Evolutionary conservation across 1,140 invertebrate species (phyloP), one percentile per base, ranked within the genome.

Genomic region (Panulirus ornatus): DNA sequence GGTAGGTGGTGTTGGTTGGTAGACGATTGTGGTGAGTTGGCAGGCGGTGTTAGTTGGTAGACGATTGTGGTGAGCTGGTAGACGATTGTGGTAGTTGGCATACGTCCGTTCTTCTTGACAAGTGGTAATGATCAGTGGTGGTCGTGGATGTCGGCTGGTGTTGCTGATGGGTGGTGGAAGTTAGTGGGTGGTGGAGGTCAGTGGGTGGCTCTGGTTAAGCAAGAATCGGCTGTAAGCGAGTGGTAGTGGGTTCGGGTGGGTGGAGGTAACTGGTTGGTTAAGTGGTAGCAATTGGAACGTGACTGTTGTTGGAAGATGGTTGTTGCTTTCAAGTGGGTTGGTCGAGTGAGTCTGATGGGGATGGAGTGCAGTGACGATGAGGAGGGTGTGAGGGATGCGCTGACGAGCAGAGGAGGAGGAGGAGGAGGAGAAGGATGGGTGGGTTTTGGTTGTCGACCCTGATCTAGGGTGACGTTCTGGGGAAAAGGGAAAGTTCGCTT

Each of bases 131-230:
- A n/a, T n/a, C n/a, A n/a, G 63, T 70, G 63, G 22, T 70, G 70
- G 70, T 73, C 19, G 70, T 73, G 8, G 16, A 73, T 8, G 51
- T 58, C 51, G 22, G 51, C 11, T 27, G 27, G 70, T n/a, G n/a
- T n/a, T n/a, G n/a, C n/a, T n/a, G 70, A 73, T 38, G 42, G 70
- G 70, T 73, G 70, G 70, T 73, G 30, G 70, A 36, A 38, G 70
- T 73, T n/a, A n/a, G n/a, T n/a, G n/a, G n/a, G n/a, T n/a, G n/a
- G n/a, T n/a, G n/a, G n/a, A n/a, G n/a, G n/a, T n/a, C n/a, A n/a
- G n/a, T n/a, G n/a, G n/a, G n/a, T n/a, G n/a, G n/a, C n/a, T n/a
- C n/a, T n/a, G n/a, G n/a, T n/a, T n/a, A n/a, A n/a, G n/a, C n/a
- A n/a, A n/a, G n/a, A n/a, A n/a, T n/a, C n/a, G n/a, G n/a, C n/a